Percentiles rank a stretch among this genome's conserved stretches.
Evolutionary conservation across 2,113 vertebrate species (phyloP).

Genomic region (Corydoras maculifer): DNA sequence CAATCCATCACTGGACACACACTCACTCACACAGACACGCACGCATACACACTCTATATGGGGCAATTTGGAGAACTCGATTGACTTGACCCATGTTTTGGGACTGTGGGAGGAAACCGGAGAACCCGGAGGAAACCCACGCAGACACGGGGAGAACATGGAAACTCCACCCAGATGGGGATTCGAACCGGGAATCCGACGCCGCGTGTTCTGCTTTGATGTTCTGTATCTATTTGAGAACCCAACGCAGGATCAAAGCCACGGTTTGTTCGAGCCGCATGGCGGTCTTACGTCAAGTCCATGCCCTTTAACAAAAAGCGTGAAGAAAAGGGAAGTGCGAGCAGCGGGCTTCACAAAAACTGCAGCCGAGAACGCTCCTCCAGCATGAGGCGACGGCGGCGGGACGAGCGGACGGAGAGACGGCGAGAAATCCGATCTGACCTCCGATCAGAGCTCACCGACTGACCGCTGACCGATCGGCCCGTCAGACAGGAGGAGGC

Average conservation of each 20-base stretch:
- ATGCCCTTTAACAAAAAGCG: not conserved
- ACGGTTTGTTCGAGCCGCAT: not conserved
- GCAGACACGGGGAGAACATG: no score
- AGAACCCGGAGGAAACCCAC: no score
- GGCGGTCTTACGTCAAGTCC: not conserved
- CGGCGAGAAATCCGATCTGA: not conserved
- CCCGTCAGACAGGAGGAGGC: not conserved
- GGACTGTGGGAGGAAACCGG: no score
- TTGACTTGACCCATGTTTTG: no score
- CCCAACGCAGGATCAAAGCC: not conserved
- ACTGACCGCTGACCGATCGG: not conserved
- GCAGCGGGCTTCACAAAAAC: not conserved
- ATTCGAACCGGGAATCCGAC: no score
- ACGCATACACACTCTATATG: no score
- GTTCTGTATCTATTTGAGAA: no score
- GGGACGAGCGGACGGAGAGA: not conserved
- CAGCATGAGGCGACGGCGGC: not conserved
- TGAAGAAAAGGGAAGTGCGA: slow-evolving; percentile 13
- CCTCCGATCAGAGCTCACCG: not conserved
- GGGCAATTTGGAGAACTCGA: no score
- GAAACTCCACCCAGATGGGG: no score
- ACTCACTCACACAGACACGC: no score
- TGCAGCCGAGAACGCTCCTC: not conserved
- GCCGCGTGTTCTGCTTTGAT: no score
- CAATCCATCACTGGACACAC: no score